Percentiles rank a stretch among this genome's conserved stretches.
phyloP scores from a whole-genome alignment of 2,797 vertebrate genomes.

The Arrhamphus sclerolepis region DNA sequence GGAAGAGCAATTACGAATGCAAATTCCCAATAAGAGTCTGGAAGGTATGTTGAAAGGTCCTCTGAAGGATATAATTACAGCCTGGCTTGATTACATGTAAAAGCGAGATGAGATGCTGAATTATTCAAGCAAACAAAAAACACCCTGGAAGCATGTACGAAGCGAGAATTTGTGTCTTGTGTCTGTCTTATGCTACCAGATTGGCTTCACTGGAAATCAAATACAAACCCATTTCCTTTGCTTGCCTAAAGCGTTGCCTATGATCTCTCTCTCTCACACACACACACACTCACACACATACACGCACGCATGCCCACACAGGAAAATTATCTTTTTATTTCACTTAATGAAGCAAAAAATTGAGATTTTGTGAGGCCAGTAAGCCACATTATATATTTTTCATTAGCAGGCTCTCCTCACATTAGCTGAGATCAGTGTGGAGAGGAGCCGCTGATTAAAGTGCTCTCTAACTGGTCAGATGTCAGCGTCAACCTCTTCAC shows the following conservation, averaged over 20 bases:
- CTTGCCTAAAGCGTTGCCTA: constrained; percentile 9
- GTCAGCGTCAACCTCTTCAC: constrained; percentile 26
- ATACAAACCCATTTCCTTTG: constrained; percentile 19
- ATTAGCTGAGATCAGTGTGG: constrained; percentile 52
- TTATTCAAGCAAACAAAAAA: constrained; percentile 72
- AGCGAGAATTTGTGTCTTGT: constrained; percentile 17
- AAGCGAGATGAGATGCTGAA: constrained; percentile 59
- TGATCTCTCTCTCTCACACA: constrained; percentile 21
- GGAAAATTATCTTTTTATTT: constrained; percentile 24
- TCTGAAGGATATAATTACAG: constrained; percentile 74
- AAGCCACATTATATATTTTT: constrained; percentile 46
- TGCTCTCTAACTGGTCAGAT: constrained; percentile 42
- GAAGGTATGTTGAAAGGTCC: constrained; percentile 70
- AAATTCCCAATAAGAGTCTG: constrained; percentile 72
- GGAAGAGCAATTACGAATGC: constrained; percentile 75
- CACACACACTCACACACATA: constrained; percentile 29
- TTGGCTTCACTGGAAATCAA: constrained; percentile 20
- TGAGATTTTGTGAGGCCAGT: constrained; percentile 25
- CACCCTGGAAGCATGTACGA: constrained; percentile 44
- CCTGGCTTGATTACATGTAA: constrained; percentile 71
- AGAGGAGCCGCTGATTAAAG: constrained; percentile 51
- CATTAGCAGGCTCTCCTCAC: constrained; percentile 37
- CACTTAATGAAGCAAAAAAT: constrained; percentile 36
- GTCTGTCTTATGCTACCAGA: constrained; percentile 34
- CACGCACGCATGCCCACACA: too few species aligned